Evolutionary conservation across 1,140 invertebrate species (phyloP), one percentile per base, ranked within the genome.

Genomic region (Solen grandis): DNA sequence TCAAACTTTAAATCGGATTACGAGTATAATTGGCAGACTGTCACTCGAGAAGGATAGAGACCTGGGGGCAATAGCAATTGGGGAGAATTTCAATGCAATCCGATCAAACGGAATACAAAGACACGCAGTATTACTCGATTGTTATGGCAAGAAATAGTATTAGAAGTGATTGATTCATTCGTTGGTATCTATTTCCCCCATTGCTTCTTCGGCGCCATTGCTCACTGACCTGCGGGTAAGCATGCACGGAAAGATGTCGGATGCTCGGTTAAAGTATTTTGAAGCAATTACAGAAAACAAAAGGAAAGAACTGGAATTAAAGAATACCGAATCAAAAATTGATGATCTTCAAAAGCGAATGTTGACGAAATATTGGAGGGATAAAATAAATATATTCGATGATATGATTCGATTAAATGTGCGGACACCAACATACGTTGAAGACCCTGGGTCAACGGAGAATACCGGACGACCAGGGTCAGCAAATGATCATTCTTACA

Each of bases 381-480:
- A 80, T 72, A 80, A 80, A 29, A 63, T 73, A 27, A 38, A 35
- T 52, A 41, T 80, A 16, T 80, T 80, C 41, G 77, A 80, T 41
- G 77, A 80, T 29, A 80, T 80, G 77, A 80, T 80, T 52, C 55
- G 69, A 5, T 33, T 80, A n/a, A 72, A 80, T n/a, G 77, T 80
- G n/a, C 69, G 63, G 55, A 80, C 77, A 33, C 77, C 77, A 8
- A 50, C 77, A 14, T 80, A 72, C 25, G 46, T 52, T 22, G 19
- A 16, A 16, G 66, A 72, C 25, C 22, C 41, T 5, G 25, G 13
- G 14, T 31, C 36, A 2, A 25, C 16, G 0, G 46, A 19, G 1
- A 38, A 46, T 5, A 65, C 38, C 14, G 27, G 41, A 36, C 0
- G 57, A 62, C 5, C 60, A 38, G 19, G 14, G 29, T 13, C 19